phyloP scores from a whole-genome alignment of 2,113 vertebrate genomes.

The Trichechus manatus region DNA sequence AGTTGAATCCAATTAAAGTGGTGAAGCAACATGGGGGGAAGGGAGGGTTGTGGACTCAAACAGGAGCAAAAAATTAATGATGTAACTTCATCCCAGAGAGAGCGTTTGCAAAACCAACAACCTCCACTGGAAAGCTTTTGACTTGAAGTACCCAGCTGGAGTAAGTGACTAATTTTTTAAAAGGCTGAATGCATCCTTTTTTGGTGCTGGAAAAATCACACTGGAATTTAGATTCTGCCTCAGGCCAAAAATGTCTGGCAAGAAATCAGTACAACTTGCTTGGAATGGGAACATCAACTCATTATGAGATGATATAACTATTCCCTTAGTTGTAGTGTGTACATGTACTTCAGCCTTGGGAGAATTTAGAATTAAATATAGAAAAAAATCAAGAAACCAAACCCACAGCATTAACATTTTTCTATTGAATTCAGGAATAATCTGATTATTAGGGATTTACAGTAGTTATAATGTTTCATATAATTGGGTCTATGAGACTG shows the following conservation, averaged over 20 bases:
- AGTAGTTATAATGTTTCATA: slow-evolving; percentile 22
- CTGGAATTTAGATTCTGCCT: slow-evolving; percentile 61
- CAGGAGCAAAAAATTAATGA: neutral
- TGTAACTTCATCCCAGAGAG: neutral
- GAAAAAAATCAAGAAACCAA: slow-evolving; percentile 44
- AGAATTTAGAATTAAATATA: slow-evolving; percentile 55
- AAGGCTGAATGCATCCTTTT: slow-evolving; percentile 56
- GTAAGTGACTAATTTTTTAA: slow-evolving; percentile 53
- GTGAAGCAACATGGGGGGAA: neutral
- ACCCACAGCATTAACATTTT: neutral
- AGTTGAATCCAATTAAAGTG: neutral
- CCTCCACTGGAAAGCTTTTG: neutral
- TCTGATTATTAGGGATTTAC: slow-evolving; percentile 11
- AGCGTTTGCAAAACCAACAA: neutral
- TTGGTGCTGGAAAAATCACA: slow-evolving; percentile 59
- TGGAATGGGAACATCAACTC: neutral
- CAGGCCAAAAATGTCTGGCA: slow-evolving; percentile 62
- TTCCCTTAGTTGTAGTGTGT: neutral
- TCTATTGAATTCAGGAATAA: slow-evolving; percentile 11
- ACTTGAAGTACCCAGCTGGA: neutral
- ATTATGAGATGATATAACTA: neutral
- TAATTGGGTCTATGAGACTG: slow-evolving; percentile 19
- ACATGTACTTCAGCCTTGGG: neutral
- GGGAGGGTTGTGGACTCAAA: neutral
- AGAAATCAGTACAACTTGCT: slow-evolving; percentile 54